A percentile compares a stretch with the other conserved stretches of the same genome.
These are phyloP conservation scores for Odocoileus virginianus DNA, from an alignment of 2,113 vertebrate genomes.

Conservation along the genomic window DNA sequence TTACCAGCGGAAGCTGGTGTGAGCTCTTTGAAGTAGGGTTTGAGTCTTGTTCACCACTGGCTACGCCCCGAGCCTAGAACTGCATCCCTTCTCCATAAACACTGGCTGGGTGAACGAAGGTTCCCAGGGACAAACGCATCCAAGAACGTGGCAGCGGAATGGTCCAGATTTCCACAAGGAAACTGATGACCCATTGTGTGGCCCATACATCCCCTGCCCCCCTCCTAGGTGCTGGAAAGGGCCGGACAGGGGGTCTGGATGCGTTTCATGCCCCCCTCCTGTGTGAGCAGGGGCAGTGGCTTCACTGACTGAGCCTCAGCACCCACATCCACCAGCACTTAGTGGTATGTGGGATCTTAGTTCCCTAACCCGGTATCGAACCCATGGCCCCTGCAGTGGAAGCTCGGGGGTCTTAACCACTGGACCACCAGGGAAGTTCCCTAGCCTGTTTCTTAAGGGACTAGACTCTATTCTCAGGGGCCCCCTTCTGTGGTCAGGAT, in stretches of 20 bases:
- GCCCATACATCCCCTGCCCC: accelerated
- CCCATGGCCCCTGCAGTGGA: neutral
- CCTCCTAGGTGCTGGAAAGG: neutral
- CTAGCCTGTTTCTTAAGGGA: neutral
- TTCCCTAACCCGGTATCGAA: neutral
- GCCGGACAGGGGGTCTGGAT: neutral
- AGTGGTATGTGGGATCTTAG: neutral
- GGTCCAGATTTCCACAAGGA: neutral
- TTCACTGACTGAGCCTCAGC: neutral
- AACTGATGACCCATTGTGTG: neutral
- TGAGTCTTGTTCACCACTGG: neutral
- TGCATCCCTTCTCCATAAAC: neutral
- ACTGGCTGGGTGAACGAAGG: neutral
- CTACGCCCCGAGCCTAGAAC: neutral
- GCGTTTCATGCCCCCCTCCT: neutral
- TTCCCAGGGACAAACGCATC: neutral
- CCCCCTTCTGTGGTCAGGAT: neutral
- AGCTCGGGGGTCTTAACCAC: neutral
- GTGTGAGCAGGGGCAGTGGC: neutral
- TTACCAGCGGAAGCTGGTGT: neutral
- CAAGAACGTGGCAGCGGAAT: neutral
- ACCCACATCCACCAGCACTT: neutral
- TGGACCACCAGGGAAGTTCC: neutral
- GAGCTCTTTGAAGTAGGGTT: neutral
- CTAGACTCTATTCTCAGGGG: neutral